Base-by-base conservation (phyloP, 2,797 vertebrate genomes). In the Notamacropus eugenii region DNA sequence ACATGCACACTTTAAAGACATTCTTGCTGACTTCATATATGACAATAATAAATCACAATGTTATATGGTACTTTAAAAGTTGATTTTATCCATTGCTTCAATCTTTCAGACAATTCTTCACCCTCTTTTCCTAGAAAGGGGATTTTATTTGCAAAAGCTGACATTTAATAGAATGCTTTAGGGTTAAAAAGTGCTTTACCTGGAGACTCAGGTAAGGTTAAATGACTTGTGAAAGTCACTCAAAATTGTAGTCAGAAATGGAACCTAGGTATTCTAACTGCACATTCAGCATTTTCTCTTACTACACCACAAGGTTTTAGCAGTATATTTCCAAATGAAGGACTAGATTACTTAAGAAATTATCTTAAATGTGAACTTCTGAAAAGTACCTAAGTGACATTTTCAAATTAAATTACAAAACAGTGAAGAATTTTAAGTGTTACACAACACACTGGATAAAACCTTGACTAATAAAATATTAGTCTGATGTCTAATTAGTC, bases 1-100 rank as follows among this genome's bases (percentile, higher is more conserved):
- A 87, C 34, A 40, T 19, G 74, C 46, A 96, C 28, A 93, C 46
- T 56, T 57, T 94, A 92, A 82, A 4, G 3, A 96, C 13, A 94
- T 4, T 94, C 90, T 55, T 90, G 24, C 19, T 92, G 34, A 93
- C 34, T 93, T 93, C 19, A 90, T 50, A 94, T 1, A 58, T 19
- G 92, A 92, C 34, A 1, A 62, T 19, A 82, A 40, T 58, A 27
- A 95, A 96, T 92, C 19, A 59, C 29, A 74, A 74, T 24, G n/a
- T 22, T 9, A 24, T 46, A 82, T 54, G 46, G 90, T 54, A 96
- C 90, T 90, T 55, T 28, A 87, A 97, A 56, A 92, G 8, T 19
- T 57, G 1, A 93, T 52, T 93, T 55, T 96, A 27, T 93, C 52
- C n/a, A 57, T 62, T 92, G 31, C 55, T 91, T 91, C 91, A 50